A percentile compares a stretch with the other conserved stretches of the same genome.
phyloP scores from a whole-genome alignment of 2,888 invertebrate genomes.

The Aromia moschata region DNA sequence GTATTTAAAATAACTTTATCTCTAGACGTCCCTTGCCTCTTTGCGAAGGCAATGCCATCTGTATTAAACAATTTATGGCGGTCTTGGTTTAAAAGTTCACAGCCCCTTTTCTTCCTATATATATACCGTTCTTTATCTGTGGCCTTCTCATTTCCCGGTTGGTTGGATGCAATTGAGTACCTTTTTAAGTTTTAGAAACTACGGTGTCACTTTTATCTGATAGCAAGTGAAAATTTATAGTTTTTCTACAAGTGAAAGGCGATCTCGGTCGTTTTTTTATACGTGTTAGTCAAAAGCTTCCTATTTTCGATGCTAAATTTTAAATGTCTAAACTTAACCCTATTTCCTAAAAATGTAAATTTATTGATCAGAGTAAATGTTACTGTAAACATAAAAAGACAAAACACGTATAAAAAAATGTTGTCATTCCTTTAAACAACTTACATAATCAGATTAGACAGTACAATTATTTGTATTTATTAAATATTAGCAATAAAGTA shows the following conservation, averaged over 20 bases:
- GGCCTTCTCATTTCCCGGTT: slow-evolving; percentile 63
- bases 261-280: slow-evolving; percentile 35
- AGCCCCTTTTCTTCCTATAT: slow-evolving; percentile 52
- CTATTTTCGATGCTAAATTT: not conserved
- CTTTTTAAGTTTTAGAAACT: slow-evolving; percentile 63
- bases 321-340: no score
- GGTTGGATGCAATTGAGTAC: slow-evolving; percentile 62
- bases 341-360: no score
- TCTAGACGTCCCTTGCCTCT: slow-evolving; percentile 59
- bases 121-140: slow-evolving; percentile 53
- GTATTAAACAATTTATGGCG: slow-evolving; percentile 61
- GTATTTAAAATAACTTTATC: slow-evolving; percentile 61
- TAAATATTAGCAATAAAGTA: no score
- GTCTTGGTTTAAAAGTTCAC: slow-evolving; percentile 60
- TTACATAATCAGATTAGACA: no score
- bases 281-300: slow-evolving; percentile 19
- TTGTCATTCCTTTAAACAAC: no score
- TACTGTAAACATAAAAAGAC: no score
- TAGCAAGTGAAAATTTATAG: slow-evolving; percentile 58
- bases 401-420: no score
- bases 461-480: no score
- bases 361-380: no score
- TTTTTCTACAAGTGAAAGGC: slow-evolving; percentile 33
- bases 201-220: slow-evolving; percentile 63
- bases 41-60: slow-evolving; percentile 60